These are phyloP conservation scores for Adrianichthys oophorus DNA, from an alignment of 2,797 vertebrate genomes.

Conservation along the genomic window DNA sequence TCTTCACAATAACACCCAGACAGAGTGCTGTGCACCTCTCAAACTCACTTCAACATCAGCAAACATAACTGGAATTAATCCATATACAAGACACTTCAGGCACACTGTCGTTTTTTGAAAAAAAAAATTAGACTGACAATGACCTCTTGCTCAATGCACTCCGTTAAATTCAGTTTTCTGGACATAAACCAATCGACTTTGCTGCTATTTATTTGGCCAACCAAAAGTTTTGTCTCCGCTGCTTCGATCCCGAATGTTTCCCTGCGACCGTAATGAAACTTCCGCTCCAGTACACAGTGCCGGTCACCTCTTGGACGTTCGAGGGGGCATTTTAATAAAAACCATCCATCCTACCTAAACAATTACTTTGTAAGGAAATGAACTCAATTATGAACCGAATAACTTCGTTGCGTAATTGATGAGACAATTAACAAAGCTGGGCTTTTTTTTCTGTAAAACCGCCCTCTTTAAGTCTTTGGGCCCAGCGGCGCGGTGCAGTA, in stretches of 20 bases:
- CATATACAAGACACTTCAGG: too few relatives aligned
- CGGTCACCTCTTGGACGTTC: slow-evolving; percentile 22
- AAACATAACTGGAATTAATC: too few relatives aligned
- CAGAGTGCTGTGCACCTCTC: too few relatives aligned
- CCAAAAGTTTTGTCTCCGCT: neutral
- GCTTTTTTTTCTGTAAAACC: slow-evolving; percentile 46
- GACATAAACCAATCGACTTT: too few relatives aligned
- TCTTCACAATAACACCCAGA: too few relatives aligned
- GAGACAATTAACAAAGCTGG: slow-evolving; percentile 54
- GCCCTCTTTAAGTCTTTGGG: slow-evolving; percentile 36
- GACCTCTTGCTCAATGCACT: too few relatives aligned
- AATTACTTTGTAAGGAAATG: slow-evolving; percentile 25
- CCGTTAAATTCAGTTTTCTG: too few relatives aligned
- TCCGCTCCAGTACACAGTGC: slow-evolving; percentile 15
- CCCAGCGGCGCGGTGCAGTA: slow-evolving; percentile 17
- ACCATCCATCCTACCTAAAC: slow-evolving; percentile 38
- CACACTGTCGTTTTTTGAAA: too few relatives aligned
- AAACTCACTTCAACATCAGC: too few relatives aligned
- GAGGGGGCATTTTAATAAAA: slow-evolving; percentile 10
- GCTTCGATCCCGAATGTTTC: slow-evolving; percentile 3
- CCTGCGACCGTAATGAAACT: slow-evolving; percentile 20
- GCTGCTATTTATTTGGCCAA: too few relatives aligned
- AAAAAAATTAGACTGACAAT: too few relatives aligned
- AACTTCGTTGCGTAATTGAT: slow-evolving; percentile 54
- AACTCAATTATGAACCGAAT: slow-evolving; percentile 46